Percentiles rank a stretch among this genome's conserved stretches.
These are phyloP conservation scores for Zelostemma sp. DNA, from an alignment of 1,140 invertebrate genomes.

Conservation along the genomic window DNA sequence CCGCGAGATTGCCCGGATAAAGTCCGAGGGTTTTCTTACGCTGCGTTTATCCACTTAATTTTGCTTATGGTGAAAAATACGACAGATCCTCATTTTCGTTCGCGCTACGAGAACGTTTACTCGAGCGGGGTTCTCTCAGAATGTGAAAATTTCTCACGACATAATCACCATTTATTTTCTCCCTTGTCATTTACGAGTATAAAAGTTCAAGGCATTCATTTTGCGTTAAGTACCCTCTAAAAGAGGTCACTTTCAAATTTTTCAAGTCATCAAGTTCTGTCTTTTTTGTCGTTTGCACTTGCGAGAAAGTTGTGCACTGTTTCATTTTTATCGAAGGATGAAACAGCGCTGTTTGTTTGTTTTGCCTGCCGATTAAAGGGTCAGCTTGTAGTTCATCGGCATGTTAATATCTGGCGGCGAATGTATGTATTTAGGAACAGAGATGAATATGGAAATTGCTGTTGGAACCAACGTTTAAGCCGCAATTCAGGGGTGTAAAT, in stretches of 20 bases:
- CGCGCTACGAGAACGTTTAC: constrained; percentile 10
- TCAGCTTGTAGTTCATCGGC: neutral
- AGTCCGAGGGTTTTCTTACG: constrained; percentile 15
- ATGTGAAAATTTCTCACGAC: constrained; percentile 18
- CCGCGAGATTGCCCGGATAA: constrained; percentile 8
- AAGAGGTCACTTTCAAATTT: too few species aligned
- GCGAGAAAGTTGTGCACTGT: too few species aligned
- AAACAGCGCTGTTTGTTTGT: too few species aligned
- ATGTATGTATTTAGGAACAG: constrained; percentile 30
- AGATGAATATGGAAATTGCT: constrained; percentile 44
- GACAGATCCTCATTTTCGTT: constrained; percentile 36
- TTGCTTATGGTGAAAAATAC: constrained; percentile 42
- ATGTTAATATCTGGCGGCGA: constrained; percentile 16
- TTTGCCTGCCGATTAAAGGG: neutral
- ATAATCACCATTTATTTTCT: constrained; percentile 7
- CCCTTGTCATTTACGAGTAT: constrained; percentile 11
- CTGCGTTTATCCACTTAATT: constrained; percentile 37
- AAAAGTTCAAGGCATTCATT: neutral
- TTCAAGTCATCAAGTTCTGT: too few species aligned
- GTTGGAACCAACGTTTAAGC: constrained; percentile 49
- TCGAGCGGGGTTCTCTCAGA: constrained; percentile 31
- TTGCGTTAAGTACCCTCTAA: neutral
- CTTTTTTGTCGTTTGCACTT: too few species aligned
- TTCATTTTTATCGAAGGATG: too few species aligned
- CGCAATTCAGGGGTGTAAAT: constrained; percentile 53